Percentiles rank a stretch among this genome's conserved stretches.
These are phyloP conservation scores for Pseudococcus jackbeardsleyi DNA, from an alignment of 2,888 invertebrate species.

Conservation along the genomic window DNA sequence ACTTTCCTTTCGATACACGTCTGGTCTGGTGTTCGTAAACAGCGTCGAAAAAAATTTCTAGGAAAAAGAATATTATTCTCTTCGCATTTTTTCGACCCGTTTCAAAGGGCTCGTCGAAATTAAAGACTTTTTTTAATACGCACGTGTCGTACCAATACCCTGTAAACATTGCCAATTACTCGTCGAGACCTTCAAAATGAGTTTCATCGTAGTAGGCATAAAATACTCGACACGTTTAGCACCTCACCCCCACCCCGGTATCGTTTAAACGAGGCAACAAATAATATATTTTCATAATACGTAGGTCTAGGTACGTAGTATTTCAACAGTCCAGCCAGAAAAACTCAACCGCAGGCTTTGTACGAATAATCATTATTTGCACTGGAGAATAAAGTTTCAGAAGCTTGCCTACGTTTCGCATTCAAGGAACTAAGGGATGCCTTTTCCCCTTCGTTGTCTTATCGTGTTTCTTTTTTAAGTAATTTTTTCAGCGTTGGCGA, in stretches of 20 bases:
- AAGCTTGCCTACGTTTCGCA: neutral
- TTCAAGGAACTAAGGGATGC: neutral
- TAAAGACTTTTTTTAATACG: constrained; percentile 21
- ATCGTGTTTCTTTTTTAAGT: neutral
- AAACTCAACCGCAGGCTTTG: neutral
- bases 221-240: neutral
- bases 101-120: neutral
- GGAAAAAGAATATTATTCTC: neutral
- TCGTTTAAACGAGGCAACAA: neutral
- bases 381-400: neutral
- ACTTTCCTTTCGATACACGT: neutral
- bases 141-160: neutral
- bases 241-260: neutral
- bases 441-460: neutral
- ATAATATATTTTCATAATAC: neutral
- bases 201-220: neutral
- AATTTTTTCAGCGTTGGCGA: neutral
- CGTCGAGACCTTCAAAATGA: neutral
- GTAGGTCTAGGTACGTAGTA: too few relatives aligned
- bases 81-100: neutral
- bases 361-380: neutral
- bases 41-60: neutral
- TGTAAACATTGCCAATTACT: constrained; percentile 1
- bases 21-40: neutral
- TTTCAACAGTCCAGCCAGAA: neutral